phyloP scores from a whole-genome alignment of 1,140 invertebrate species.

The Zaprionus camerounensis region DNA sequence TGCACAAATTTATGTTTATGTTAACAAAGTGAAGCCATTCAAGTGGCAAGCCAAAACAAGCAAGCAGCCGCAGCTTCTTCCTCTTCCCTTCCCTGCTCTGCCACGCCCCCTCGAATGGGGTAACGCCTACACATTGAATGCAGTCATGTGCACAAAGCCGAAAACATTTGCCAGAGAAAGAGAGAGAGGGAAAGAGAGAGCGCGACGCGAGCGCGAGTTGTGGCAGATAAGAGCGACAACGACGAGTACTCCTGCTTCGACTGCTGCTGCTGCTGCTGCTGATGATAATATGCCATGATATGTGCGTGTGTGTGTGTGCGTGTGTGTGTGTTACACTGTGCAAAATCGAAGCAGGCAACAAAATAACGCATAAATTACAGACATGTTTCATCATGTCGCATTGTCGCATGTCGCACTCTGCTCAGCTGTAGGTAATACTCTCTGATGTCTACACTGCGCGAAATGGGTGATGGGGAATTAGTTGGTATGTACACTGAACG shows the following conservation, averaged over 20 bases:
- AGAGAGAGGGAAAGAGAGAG: conserved; percentile 5
- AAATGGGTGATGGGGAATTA: background rate
- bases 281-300: conserved; percentile 24
- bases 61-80: conserved; percentile 8
- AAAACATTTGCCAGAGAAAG: conserved; percentile 60
- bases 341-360: conserved; percentile 15
- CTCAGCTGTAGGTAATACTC: background rate
- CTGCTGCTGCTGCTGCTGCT: conserved; percentile 10
- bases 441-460: background rate
- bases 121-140: conserved; percentile 47
- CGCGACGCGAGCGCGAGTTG: conserved; percentile 52
- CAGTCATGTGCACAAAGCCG: conserved; percentile 75
- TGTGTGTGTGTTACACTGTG: conserved; percentile 24
- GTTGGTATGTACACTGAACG: background rate
- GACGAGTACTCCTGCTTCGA: background rate
- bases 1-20: conserved; percentile 78
- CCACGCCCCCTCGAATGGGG: conserved; percentile 3
- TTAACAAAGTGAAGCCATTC: conserved; percentile 80
- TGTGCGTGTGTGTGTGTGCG: conserved; percentile 9
- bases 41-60: conserved; percentile 81
- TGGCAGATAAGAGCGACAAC: conserved; percentile 60
- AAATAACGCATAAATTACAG: conserved; percentile 11
- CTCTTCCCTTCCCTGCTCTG: background rate
- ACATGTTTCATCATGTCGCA: background rate
- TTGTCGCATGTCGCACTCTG: background rate